Evolutionary conservation across 2,888 invertebrate genomes (phyloP).

Genomic region (Himalopsyche tibetana): DNA sequence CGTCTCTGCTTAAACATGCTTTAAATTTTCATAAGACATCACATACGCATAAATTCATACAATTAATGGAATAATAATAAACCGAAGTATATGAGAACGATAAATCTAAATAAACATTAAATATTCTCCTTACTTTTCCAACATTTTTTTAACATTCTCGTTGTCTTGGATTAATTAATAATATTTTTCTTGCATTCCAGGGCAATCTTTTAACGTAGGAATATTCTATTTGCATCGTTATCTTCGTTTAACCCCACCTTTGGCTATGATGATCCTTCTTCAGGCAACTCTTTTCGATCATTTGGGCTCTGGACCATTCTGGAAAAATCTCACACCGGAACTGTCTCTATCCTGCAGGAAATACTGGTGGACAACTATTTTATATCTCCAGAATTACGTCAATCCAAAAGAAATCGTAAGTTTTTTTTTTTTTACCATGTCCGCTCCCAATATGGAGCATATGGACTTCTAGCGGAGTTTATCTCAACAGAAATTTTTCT

Average conservation of each 20-base stretch:
- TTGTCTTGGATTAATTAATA: neutral
- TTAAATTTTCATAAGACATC: too few species aligned
- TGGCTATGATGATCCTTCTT: constrained; percentile 54
- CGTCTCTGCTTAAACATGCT: too few species aligned
- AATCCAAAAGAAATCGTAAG: constrained; percentile 51
- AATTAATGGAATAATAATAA: too few species aligned
- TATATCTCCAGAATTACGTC: constrained; percentile 74
- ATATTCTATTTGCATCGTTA: constrained; percentile 60
- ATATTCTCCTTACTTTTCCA: too few species aligned
- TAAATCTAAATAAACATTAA: too few species aligned
- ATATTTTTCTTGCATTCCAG: constrained; percentile 67
- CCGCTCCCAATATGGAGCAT: too few species aligned
- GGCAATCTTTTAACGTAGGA: constrained; percentile 68
- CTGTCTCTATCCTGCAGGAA: constrained; percentile 71
- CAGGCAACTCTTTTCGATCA: constrained; percentile 69
- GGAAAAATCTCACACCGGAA: constrained; percentile 68
- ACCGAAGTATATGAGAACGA: too few species aligned
- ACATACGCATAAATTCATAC: too few species aligned
- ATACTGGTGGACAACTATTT: constrained; percentile 75
- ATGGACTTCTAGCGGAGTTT: too few species aligned
- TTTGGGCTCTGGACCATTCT: constrained; percentile 71
- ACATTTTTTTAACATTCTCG: too few species aligned
- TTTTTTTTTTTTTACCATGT: too few species aligned
- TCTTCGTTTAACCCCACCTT: constrained; percentile 58
- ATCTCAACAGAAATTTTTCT: too few species aligned